Percentiles rank a stretch among this genome's conserved stretches.
Conservation (phyloP, 2,888 invertebrate species). For the Syrista parreyssii region DNA sequence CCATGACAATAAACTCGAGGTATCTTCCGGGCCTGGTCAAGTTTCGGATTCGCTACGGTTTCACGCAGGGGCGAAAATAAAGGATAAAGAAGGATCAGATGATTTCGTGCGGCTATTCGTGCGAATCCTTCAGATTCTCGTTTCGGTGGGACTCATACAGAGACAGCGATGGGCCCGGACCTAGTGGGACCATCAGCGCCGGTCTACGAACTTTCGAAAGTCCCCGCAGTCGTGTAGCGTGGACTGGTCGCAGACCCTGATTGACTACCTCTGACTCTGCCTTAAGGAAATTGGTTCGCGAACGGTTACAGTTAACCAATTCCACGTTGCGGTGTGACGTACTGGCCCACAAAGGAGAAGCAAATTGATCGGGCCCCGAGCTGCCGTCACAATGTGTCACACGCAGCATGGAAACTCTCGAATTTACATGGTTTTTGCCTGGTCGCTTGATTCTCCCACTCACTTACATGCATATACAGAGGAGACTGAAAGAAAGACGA, state of each 20-base stretch:
- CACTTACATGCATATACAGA: neutral
- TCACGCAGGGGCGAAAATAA: neutral
- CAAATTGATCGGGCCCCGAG: constrained; percentile 12
- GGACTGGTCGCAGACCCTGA: neutral
- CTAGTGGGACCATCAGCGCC: neutral
- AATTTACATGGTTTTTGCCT: constrained; percentile 1
- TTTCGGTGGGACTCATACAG: neutral
- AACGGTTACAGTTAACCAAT: neutral
- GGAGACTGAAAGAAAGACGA: neutral
- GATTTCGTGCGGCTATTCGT: neutral
- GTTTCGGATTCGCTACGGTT: constrained; percentile 9
- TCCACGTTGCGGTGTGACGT: neutral
- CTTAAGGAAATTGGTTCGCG: neutral
- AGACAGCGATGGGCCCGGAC: neutral
- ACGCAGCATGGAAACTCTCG: constrained; percentile 12
- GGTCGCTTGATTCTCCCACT: constrained; percentile 1
- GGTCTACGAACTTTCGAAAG: neutral
- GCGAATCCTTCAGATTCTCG: neutral
- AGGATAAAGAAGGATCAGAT: neutral
- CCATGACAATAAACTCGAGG: neutral
- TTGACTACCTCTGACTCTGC: neutral
- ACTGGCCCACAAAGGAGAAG: constrained; percentile 1
- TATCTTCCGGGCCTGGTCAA: constrained; percentile 13
- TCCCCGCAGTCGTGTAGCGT: neutral
- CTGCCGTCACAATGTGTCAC: constrained; percentile 11